phyloP scores from a whole-genome alignment of 2,888 invertebrate species.

The Melieria omissa region DNA sequence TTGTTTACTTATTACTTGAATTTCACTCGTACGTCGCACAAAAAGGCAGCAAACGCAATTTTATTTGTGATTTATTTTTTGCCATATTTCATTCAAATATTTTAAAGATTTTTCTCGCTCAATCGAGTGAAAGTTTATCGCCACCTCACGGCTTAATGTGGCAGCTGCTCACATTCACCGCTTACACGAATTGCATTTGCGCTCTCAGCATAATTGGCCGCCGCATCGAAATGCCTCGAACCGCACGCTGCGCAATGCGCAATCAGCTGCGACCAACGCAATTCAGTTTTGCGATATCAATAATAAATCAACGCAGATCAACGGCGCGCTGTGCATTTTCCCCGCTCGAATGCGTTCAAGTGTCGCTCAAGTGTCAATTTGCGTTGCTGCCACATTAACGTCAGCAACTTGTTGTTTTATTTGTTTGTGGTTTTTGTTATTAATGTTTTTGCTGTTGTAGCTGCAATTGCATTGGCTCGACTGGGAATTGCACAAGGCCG shows the following conservation, averaged over 20 bases:
- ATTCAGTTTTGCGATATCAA: constrained; percentile 11
- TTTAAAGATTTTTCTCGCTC: too few relatives aligned
- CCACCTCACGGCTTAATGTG: too few relatives aligned
- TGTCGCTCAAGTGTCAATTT: constrained; percentile 25
- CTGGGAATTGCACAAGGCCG: too few relatives aligned
- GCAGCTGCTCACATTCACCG: too few relatives aligned
- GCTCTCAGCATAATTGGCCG: not conserved
- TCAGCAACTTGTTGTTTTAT: too few relatives aligned
- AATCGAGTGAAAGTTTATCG: too few relatives aligned
- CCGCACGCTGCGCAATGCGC: not conserved
- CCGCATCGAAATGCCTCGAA: not conserved
- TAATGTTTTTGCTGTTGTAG: too few relatives aligned
- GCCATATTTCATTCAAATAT: not conserved
- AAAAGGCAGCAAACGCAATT: not conserved
- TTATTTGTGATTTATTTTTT: not conserved
- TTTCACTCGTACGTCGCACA: too few relatives aligned
- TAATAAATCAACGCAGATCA: constrained; percentile 18
- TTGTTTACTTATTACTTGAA: too few relatives aligned
- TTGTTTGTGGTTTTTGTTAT: too few relatives aligned
- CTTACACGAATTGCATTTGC: too few relatives aligned
- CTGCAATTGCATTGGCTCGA: too few relatives aligned
- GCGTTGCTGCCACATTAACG: not conserved
- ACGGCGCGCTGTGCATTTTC: not conserved
- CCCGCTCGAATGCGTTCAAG: constrained; percentile 5
- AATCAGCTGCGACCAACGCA: not conserved